These are phyloP conservation scores for Netelia fuscicornis DNA, from an alignment of 2,888 invertebrate species.

Conservation along the genomic window DNA sequence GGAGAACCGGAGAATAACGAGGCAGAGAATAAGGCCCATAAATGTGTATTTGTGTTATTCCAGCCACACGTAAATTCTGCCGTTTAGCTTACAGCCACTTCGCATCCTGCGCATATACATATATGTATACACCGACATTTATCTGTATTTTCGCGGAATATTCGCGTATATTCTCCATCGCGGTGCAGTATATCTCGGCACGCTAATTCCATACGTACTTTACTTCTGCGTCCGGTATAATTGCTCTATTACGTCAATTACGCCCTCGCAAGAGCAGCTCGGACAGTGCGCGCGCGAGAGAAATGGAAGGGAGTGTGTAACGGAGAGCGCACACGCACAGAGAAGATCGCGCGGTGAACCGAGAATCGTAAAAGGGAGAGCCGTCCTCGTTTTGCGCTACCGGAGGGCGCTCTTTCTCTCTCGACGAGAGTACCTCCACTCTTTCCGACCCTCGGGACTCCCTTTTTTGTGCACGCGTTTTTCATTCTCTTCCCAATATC, in stretches of 20 bases:
- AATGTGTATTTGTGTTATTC: slow-evolving; percentile 17
- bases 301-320: slow-evolving; percentile 21
- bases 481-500: slow-evolving; percentile 47
- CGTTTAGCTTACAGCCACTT: slow-evolving; percentile 8
- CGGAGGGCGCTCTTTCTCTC: slow-evolving; percentile 28
- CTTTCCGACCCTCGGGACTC: slow-evolving; percentile 53
- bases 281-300: slow-evolving; percentile 22
- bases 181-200: slow-evolving; percentile 30
- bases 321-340: slow-evolving; percentile 22
- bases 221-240: slow-evolving; percentile 72
- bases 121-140: background rate
- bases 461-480: slow-evolving; percentile 52
- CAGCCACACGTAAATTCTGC: slow-evolving; percentile 8
- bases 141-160: background rate
- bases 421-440: slow-evolving; percentile 40
- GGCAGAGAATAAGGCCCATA: background rate
- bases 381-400: slow-evolving; percentile 49
- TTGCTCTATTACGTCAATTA: slow-evolving; percentile 77
- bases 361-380: slow-evolving; percentile 62
- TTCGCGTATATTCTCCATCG: background rate
- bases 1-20: background rate
- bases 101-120: background rate
- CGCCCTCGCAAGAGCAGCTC: slow-evolving; percentile 67
- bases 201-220: slow-evolving; percentile 61
- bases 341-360: slow-evolving; percentile 30